Conservation (phyloP, 2,888 invertebrate species). For the Campaea margaritaria region DNA sequence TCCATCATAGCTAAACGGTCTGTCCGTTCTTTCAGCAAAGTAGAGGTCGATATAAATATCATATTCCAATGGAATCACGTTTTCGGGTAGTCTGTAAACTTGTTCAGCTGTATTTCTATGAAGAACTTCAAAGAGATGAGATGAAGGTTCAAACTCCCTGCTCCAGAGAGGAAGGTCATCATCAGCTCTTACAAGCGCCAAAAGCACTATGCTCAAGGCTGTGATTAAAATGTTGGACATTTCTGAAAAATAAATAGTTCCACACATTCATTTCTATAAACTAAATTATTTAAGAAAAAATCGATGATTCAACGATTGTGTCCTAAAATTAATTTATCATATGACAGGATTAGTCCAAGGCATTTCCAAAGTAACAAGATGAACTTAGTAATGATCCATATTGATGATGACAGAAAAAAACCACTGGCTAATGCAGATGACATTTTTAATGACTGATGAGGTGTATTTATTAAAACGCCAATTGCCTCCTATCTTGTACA, state of each 20-base stretch:
- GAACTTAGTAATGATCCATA: no score
- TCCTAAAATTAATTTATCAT: no score
- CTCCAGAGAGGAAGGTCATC: slow-evolving; percentile 60
- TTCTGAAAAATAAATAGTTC: slow-evolving; percentile 40
- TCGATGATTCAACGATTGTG: no score
- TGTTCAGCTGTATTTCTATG: slow-evolving; percentile 52
- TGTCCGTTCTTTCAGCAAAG: slow-evolving; percentile 66
- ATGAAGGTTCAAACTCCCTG: slow-evolving; percentile 59
- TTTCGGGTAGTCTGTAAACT: slow-evolving; percentile 68
- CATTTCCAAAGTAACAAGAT: no score
- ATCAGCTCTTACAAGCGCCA: slow-evolving; percentile 55
- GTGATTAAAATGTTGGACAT: slow-evolving; percentile 56
- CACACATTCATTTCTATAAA: no score
- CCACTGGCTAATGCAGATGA: no score
- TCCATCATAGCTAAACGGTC: slow-evolving; percentile 73
- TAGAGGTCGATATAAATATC: slow-evolving; percentile 73
- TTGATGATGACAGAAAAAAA: no score
- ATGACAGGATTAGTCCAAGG: no score
- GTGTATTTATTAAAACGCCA: no score
- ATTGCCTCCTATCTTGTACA: no score
- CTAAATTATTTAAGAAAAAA: no score
- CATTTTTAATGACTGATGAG: no score
- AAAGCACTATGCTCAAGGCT: slow-evolving; percentile 51
- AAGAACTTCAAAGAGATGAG: slow-evolving; percentile 32
- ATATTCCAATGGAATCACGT: slow-evolving; percentile 70